Evolutionary conservation across 2,797 vertebrate genomes (phyloP).

Genomic region (Scolopax rusticola): DNA sequence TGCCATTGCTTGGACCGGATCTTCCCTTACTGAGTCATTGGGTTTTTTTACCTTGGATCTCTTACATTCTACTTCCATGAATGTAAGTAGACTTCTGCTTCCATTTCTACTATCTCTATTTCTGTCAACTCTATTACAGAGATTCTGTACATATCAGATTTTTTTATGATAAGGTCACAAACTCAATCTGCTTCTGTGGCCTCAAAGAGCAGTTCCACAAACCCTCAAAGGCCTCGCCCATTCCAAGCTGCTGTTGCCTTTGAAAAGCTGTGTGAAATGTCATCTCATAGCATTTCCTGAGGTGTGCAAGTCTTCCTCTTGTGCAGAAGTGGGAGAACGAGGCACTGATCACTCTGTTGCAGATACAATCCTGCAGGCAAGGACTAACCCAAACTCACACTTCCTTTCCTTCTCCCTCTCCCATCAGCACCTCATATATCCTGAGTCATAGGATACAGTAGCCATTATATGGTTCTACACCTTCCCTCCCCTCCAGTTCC

Average conservation of each 20-base stretch:
- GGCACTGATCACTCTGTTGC: accelerated
- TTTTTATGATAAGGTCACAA: conserved; percentile 22
- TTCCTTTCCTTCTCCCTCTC: neutral
- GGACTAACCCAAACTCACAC: neutral
- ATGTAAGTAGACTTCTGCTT: too few relatives aligned
- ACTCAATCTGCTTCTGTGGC: neutral
- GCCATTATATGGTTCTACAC: neutral
- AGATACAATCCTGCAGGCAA: neutral
- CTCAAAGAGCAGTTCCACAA: neutral
- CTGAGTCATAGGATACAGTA: neutral
- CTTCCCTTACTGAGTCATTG: neutral
- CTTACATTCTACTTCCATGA: neutral
- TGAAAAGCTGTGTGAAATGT: neutral
- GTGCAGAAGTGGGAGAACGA: neutral
- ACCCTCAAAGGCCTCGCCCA: neutral
- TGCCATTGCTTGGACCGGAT: neutral
- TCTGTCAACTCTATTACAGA: neutral
- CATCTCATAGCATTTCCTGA: neutral
- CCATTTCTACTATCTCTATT: neutral
- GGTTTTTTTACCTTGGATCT: neutral
- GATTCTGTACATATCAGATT: neutral
- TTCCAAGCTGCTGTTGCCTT: neutral
- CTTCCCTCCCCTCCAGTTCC: neutral
- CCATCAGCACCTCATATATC: neutral
- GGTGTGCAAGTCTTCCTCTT: neutral